Evolutionary conservation across 2,797 vertebrate species (phyloP), one percentile per base, ranked within the genome.

Genomic region (Melopsittacus undulatus): DNA sequence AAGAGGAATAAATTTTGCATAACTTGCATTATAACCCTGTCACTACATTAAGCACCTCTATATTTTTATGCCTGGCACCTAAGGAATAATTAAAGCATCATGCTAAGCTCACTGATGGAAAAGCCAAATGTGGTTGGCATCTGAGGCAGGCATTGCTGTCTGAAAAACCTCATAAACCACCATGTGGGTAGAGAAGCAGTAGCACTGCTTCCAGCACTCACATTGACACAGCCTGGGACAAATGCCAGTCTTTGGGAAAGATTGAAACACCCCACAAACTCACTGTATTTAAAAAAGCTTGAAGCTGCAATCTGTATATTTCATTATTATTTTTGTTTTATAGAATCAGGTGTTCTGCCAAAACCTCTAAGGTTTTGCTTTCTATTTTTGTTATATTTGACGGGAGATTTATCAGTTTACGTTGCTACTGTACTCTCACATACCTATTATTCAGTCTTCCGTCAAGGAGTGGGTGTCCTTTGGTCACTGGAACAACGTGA

Each of bases 111-210:
- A 40, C 73, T 40, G 96, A 94, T 69, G 83, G 89, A 94, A 97
- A 94, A 95, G 90, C 11, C 92, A 96, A 89, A 97, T 94, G 76
- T 42, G 32, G 70, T 95, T 92, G 83, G 91, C 92, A 76, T 95
- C 48, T 77, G 94, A 96, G 92, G 62, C 67, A 90, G 93, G 40
- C 61, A 63, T 66, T 90, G 94, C 83, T 95, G 96, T 95, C 93
- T 83, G 77, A 56, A 89, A 86, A 84, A 54, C 13, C 57, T 64
- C 4, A 0, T 43, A 45, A 95, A 59, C 86, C 76, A 91, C 51
- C 56, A 42, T 32, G 84, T 87, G 78, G 94, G 82, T 77, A 57
- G 34, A 52, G 77, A 69, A 51, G 69, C 52, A 46, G 34, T 49
- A 83, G 46, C 11, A 8, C 72, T 92, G 70, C 64, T 90, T 89